These are phyloP conservation scores for Stenodema calcarata DNA, from an alignment of 2,888 invertebrate genomes.

Conservation along the genomic window DNA sequence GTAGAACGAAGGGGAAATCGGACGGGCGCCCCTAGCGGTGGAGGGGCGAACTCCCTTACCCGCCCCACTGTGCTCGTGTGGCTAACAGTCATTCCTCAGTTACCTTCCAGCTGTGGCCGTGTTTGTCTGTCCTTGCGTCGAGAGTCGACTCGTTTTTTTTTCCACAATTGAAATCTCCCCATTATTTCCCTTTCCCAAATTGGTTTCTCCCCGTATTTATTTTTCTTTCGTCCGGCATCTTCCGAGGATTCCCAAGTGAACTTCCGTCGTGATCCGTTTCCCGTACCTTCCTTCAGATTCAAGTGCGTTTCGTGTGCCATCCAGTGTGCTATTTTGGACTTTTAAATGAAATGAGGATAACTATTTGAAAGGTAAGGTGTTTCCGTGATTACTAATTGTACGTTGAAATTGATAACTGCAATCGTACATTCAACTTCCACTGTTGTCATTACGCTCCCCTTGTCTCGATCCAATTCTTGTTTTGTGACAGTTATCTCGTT, in stretches of 20 bases:
- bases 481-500: background rate
- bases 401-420: background rate
- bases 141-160: background rate
- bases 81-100: slow-evolving; percentile 9
- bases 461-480: background rate
- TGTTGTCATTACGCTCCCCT: background rate
- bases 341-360: slow-evolving; percentile 19
- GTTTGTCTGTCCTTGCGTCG: background rate
- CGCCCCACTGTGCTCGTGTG: background rate
- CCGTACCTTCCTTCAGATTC: background rate
- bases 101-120: slow-evolving; percentile 35
- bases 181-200: background rate
- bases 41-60: background rate
- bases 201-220: background rate
- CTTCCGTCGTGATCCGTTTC: background rate
- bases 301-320: background rate
- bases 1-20: background rate
- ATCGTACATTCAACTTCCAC: slow-evolving; percentile 1
- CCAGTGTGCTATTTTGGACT: background rate
- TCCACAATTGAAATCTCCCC: background rate
- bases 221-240: too few relatives aligned
- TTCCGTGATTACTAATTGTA: background rate
- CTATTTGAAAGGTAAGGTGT: slow-evolving; percentile 7
- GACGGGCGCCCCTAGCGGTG: background rate
- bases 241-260: background rate